phyloP scores from a whole-genome alignment of 2,888 invertebrate genomes.

The Epirrhoe alternata region DNA sequence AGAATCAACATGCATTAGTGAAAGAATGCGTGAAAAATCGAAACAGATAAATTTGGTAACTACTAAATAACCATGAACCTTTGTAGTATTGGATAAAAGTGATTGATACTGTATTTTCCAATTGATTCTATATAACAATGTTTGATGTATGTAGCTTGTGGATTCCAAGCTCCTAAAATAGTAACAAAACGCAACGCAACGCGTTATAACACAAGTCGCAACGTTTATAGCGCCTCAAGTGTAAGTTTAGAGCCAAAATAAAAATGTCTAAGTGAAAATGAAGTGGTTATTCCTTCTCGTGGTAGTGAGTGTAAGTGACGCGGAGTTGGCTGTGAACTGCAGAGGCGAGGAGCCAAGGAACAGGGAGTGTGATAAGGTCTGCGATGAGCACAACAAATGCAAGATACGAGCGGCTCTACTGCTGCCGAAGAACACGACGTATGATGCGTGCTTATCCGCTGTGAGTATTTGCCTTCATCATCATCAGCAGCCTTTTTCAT shows the following conservation, averaged over 20 bases:
- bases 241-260: constrained; percentile 11
- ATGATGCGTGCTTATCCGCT: constrained; percentile 81
- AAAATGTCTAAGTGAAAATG: constrained; percentile 35
- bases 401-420: constrained; percentile 87
- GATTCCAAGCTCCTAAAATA: no score
- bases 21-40: no score
- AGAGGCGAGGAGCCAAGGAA: constrained; percentile 66
- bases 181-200: no score
- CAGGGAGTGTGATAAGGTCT: constrained; percentile 78
- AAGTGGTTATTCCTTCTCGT: constrained; percentile 59
- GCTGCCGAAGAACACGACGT: constrained; percentile 85
- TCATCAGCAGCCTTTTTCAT: no score
- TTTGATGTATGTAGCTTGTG: no score
- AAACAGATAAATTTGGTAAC: no score
- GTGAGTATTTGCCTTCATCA: constrained; percentile 73
- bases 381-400: constrained; percentile 80
- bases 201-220: no score
- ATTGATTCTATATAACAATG: no score
- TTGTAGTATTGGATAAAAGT: no score
- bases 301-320: constrained; percentile 44
- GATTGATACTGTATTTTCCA: no score
- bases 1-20: no score
- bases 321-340: constrained; percentile 61
- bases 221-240: not conserved
- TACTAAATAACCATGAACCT: no score